phyloP scores from a whole-genome alignment of 2,888 invertebrate species.

The Stenurella melanura region DNA sequence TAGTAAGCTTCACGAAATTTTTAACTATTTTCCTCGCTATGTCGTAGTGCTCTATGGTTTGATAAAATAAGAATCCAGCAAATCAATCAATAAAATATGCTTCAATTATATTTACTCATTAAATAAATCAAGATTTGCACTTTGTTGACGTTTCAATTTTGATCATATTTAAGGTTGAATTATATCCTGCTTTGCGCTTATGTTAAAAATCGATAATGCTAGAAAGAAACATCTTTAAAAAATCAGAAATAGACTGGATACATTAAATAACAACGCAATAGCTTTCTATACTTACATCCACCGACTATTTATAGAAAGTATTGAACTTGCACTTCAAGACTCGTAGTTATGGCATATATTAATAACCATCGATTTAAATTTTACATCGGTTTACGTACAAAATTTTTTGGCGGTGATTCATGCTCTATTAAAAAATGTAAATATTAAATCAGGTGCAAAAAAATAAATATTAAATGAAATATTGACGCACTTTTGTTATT shows the following conservation, averaged over 20 bases:
- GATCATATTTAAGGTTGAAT: no score
- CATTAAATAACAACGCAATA: background rate
- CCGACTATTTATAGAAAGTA: background rate
- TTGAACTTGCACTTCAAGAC: background rate
- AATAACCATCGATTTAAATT: background rate
- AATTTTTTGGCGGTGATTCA: background rate
- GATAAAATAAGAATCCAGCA: no score
- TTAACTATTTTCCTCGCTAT: no score
- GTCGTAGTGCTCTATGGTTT: no score
- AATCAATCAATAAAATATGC: no score
- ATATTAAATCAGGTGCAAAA: slow-evolving; percentile 8
- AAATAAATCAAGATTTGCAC: no score
- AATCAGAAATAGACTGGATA: background rate
- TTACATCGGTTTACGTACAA: background rate
- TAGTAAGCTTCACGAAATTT: no score
- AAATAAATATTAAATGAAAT: slow-evolving; percentile 9
- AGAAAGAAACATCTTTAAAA: background rate
- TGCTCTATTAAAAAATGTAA: background rate
- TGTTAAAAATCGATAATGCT: background rate
- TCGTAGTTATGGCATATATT: background rate
- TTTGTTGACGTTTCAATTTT: no score
- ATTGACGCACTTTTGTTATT: slow-evolving; percentile 24
- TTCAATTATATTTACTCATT: no score
- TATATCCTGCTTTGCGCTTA: no score
- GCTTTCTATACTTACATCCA: background rate